Base-by-base conservation (phyloP, 2,797 vertebrate species). In the Leptatherina wallacei region DNA sequence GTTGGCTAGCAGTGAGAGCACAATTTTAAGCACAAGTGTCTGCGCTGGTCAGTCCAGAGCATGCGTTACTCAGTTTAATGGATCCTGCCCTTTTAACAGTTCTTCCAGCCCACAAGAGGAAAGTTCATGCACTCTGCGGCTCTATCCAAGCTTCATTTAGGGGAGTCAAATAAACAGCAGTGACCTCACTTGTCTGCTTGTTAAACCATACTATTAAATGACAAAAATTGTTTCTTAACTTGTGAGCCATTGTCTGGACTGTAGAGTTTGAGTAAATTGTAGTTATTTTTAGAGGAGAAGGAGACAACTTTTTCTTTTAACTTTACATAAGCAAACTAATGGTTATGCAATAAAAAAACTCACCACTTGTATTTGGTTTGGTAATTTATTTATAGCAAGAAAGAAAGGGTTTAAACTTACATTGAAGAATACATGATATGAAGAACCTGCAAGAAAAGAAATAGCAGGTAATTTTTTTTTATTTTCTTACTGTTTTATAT, bases 31-130 rank as follows among this genome's bases (percentile, higher is more conserved):
- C 57, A 78, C 55, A 70, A 75, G 64, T 76, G 55, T 76, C 47
- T 72, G 24, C 13, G 40, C 66, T 27, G 51, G 66, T 84, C 69
- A 78, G 72, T 78, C 55, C 30, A 35, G 52, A 77, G 54, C 59
- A 42, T 49, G 74, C 24, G 54, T 85, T 77, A 62, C 68, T 24
- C 20, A 2, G 14, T 73, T 42, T 86, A 86, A 83, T 86, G 70
- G 69, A 70, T 70, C 72, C 66, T 61, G 72, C 61, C 71, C 71
- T 81, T 81, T 80, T 73, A 84, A 83, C 73, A 51, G 59, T 71
- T 82, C 65, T 72, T 76, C 73, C 52, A 84, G 51, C 61, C 67
- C 80, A 75, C 52, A 60, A 47, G 72, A 81, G 55, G 35, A 79
- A 14, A 32, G 71, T 84, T 76, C 65, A 22, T 57, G 58, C 67